Base-by-base conservation (phyloP, 2,797 vertebrate genomes). In the Mormyrops attenuatus region DNA sequence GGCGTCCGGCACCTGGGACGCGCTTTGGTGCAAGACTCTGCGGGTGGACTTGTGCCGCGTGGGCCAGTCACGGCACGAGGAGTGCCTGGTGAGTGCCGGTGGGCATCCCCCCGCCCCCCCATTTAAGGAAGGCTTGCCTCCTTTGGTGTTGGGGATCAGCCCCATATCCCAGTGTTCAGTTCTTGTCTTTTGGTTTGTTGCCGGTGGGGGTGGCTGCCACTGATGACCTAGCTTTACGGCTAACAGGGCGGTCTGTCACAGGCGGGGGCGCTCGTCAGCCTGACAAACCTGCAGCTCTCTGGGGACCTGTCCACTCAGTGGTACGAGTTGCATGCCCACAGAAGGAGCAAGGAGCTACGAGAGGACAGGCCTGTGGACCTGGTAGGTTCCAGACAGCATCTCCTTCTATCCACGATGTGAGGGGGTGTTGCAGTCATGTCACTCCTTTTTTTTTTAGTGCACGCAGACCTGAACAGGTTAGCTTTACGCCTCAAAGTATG, bases 231-330 rank as follows among this genome's bases (percentile, higher is more conserved):
- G 17, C 30, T 20, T 2, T 6, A 26, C 26, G 2, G 11, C 7
- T 85, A 8, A 55, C 11, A 11, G 50, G n/a, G 50, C 0, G n/a
- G 8, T 7, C 30, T 49, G 17, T 85, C 52, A 38, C 88, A 97
- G 96, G 95, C 95, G 53, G 96, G 96, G 82, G 96, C 93, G 86
- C 96, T 96, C 88, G 94, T 97, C 90, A 96, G 95, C 87, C 91
- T 97, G 92, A 95, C 95, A 57, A 95, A 96, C 88, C 8, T 96
- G 44, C 92, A 93, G 0, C 94, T 95, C 92, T 93, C 92, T 88
- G 92, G 66, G 34, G 95, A 95, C 84, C 92, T 93, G 55, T 94
- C 92, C 90, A 95, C 94, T 69, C 91, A 94, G 8, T 97, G 96
- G 96, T 96, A 97, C 93, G 96, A 96, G 91, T 92, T 97, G 89